These are phyloP conservation scores for Stylophora pistillata DNA, from an alignment of 64 coral and sea anemone genomes.

Conservation along the genomic window DNA sequence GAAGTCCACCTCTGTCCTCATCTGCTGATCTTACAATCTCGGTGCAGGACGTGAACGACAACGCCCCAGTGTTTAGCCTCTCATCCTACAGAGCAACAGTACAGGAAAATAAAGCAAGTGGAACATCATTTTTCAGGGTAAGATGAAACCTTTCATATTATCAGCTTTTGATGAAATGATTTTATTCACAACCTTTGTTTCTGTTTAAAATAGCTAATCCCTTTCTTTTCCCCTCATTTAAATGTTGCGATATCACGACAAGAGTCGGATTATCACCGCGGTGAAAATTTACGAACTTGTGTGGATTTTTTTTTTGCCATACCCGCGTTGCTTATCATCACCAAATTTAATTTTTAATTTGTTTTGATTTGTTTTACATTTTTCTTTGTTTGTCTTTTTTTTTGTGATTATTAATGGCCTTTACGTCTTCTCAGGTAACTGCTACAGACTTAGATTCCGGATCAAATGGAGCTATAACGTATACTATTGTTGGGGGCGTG, in stretches of 20 bases:
- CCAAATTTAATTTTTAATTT: too few species aligned
- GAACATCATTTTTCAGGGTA: slow-evolving; percentile 48
- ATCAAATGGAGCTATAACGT: slow-evolving; percentile 47
- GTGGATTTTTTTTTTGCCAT: too few species aligned
- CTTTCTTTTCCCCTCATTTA: too few species aligned
- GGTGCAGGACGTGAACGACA: slow-evolving; percentile 73
- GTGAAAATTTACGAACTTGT: too few species aligned
- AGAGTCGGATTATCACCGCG: too few species aligned
- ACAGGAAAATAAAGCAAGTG: slow-evolving; percentile 43
- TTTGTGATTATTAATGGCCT: neutral
- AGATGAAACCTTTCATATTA: neutral
- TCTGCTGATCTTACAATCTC: slow-evolving; percentile 43
- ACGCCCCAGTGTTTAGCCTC: slow-evolving; percentile 59
- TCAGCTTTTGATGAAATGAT: neutral
- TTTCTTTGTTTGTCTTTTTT: neutral
- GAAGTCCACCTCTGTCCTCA: slow-evolving; percentile 64
- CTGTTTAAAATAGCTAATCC: too few species aligned
- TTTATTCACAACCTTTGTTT: neutral
- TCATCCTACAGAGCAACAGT: slow-evolving; percentile 38
- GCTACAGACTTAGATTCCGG: slow-evolving; percentile 66
- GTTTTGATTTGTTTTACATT: neutral
- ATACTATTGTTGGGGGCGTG: slow-evolving; percentile 28
- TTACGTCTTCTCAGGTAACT: slow-evolving; percentile 18
- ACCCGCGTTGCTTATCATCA: too few species aligned
- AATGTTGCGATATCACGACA: too few species aligned